phyloP scores from a whole-genome alignment of 1,140 invertebrate genomes.

The Magallana ariakensis region DNA sequence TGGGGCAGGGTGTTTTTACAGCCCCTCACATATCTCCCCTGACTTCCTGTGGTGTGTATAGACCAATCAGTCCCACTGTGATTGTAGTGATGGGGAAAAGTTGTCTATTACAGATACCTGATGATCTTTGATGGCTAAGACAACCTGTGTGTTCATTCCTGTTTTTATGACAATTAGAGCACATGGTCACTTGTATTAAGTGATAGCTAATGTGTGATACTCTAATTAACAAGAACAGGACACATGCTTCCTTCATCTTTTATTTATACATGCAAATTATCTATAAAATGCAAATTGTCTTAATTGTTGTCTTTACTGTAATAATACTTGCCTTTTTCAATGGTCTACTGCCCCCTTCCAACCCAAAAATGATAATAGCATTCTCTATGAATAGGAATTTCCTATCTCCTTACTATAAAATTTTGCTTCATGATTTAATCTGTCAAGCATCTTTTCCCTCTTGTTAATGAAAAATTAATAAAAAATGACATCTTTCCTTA shows the following conservation, averaged over 20 bases:
- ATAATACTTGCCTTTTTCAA: not conserved
- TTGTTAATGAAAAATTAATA: too few relatives aligned
- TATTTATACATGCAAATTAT: not conserved
- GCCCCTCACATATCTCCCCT: not conserved
- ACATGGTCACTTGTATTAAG: not conserved
- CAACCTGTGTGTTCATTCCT: not conserved
- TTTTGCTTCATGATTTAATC: too few relatives aligned
- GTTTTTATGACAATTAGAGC: not conserved
- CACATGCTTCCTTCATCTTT: not conserved
- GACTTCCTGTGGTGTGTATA: not conserved
- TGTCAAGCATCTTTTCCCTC: too few relatives aligned
- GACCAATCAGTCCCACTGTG: not conserved
- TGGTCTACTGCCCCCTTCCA: not conserved
- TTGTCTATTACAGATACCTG: not conserved
- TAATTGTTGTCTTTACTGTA: not conserved
- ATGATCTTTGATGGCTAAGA: not conserved
- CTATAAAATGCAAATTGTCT: not conserved
- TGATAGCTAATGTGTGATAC: conserved; percentile 1
- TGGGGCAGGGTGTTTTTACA: not conserved
- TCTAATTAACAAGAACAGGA: not conserved
- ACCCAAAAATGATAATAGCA: not conserved
- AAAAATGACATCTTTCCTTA: too few relatives aligned
- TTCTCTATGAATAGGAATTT: not conserved
- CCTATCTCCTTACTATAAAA: too few relatives aligned
- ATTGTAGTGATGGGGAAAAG: conserved; percentile 13